Conservation (phyloP, 2,888 invertebrate genomes). For the Ischnura elegans region DNA sequence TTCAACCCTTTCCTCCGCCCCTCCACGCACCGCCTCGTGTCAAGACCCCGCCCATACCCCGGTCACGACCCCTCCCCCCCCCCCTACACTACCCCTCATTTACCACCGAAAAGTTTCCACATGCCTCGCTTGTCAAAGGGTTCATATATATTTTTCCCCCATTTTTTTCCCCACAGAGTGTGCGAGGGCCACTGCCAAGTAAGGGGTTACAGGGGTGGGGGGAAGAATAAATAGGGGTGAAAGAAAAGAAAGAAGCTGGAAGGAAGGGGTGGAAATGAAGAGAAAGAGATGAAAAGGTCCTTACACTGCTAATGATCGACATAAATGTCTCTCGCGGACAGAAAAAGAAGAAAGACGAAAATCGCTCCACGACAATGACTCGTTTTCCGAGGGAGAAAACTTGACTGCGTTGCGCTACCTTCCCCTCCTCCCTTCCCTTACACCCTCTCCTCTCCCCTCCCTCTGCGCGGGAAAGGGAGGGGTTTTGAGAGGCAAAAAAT, state of each 20-base stretch:
- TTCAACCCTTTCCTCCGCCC: not conserved
- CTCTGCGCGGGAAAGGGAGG: no score
- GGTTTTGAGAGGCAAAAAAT: no score
- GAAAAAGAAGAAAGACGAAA: not conserved
- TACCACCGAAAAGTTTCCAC: constrained; percentile 26
- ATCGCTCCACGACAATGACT: constrained; percentile 56
- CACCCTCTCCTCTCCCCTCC: no score
- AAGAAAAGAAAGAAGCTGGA: not conserved
- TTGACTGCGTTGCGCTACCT: not conserved
- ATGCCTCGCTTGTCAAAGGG: constrained; percentile 66
- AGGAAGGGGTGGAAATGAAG: not conserved
- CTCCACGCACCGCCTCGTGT: not conserved
- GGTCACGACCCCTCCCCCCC: not conserved
- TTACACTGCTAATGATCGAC: constrained; percentile 57
- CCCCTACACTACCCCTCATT: not conserved
- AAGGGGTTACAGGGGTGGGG: not conserved
- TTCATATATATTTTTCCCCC: no score
- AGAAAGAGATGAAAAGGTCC: constrained; percentile 6
- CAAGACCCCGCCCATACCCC: not conserved
- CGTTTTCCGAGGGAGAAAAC: not conserved
- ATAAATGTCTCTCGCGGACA: constrained; percentile 30
- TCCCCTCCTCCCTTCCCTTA: no score
- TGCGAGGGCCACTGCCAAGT: not conserved
- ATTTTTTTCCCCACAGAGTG: constrained; percentile 17
- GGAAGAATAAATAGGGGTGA: not conserved